A percentile compares a stretch with the other conserved stretches of the same genome.
phyloP scores from a whole-genome alignment of 2,113 vertebrate species.

The Cavia aperea region DNA sequence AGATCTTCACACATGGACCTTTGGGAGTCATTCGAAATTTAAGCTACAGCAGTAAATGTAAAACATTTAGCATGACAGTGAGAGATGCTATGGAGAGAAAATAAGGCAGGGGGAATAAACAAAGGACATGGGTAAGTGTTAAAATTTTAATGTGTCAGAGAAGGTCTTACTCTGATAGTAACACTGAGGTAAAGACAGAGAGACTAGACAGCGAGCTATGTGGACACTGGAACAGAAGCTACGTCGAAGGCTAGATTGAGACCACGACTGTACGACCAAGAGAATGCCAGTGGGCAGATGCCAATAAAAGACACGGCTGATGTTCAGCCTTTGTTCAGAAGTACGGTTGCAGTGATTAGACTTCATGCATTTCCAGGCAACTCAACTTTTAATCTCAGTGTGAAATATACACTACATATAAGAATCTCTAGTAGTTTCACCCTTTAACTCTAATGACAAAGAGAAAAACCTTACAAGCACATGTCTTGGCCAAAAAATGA shows the following conservation, averaged over 20 bases:
- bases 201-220: not conserved
- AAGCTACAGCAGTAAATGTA: not conserved
- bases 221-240: not conserved
- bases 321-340: conserved; percentile 7
- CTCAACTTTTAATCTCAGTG: not conserved
- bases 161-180: not conserved
- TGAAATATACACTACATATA: not conserved
- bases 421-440: not conserved
- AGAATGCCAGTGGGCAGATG: not conserved
- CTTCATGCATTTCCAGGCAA: not conserved
- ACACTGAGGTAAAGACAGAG: not conserved
- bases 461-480: not conserved
- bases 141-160: not conserved
- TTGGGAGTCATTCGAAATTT: not conserved
- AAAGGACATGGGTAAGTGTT: not conserved
- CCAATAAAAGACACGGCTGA: not conserved
- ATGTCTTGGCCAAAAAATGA: not conserved
- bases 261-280: not conserved
- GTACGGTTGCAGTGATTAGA: not conserved
- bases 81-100: not conserved
- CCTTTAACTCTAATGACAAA: not conserved
- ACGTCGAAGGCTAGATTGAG: not conserved
- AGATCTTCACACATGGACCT: not conserved
- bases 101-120: not conserved
- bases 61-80: not conserved